Base-by-base conservation (phyloP, 2,797 vertebrate species). In the Lophius americanus region DNA sequence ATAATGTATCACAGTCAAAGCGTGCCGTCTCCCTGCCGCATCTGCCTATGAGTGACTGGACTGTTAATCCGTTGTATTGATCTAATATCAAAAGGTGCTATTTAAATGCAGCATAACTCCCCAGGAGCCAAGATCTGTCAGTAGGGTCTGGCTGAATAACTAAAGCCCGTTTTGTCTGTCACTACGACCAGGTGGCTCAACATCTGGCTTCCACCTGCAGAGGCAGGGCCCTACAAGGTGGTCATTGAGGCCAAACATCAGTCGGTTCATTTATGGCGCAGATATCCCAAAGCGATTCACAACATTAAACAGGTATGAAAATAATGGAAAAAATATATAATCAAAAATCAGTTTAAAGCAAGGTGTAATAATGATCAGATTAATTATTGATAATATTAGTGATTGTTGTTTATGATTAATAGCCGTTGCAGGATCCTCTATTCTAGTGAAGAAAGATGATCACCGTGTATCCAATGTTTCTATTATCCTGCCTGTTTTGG, bases 1-100 rank as follows among this genome's bases (percentile, higher is more conserved):
- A 93, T 93, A 93, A 93, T 93, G 92, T 92, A 94, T 93, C 92
- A 92, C 88, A 91, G 91, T 94, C 92, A 92, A 91, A 92, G 89
- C 87, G 87, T 89, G 91, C 88, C 85, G 90, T 92, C 92, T 92
- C 91, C 84, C 86, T 41, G 68, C 88, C 88, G 88, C 91, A 89
- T 93, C 90, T 89, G 89, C 88, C 85, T 81, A 88, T 90, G 91
- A 93, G 92, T 94, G 93, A 93, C 92, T 90, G 73, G 92, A 93
- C 92, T 93, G 90, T 92, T 94, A 94, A 94, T 94, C 89, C 79
- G 66, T 46, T 35, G 76, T 92, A 93, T 94, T 91, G 92, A 94
- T 93, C 92, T 88, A 75, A 88, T 87, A 88, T 91, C 89, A 91
- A 89, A 90, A 91, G 91, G 84, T 92, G 89, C 89, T 92, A 91